Evolutionary conservation across 2,888 invertebrate genomes (phyloP), one percentile per base, ranked within the genome.

Genomic region (Hedychridium roseum): DNA sequence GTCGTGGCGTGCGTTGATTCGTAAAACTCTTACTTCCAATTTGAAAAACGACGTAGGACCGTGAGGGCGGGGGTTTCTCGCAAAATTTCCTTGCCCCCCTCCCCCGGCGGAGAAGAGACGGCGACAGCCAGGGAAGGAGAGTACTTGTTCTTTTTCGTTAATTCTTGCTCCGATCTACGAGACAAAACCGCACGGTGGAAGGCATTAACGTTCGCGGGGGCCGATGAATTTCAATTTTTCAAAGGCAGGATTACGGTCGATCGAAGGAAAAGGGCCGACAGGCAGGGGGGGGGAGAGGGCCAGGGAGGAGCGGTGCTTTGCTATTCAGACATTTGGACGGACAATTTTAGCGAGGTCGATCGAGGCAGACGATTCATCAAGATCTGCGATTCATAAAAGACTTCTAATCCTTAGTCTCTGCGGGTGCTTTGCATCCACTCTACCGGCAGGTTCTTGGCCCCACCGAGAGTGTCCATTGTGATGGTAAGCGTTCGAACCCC

Each of bases 291-390:
- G n/a, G 37, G 16, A 41, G 9, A 30, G 16, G 15, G 27, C 18
- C 21, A 30, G 47, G 39, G 45, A 38, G 41, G 43, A n/a, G n/a
- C n/a, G n/a, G n/a, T n/a, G n/a, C n/a, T n/a, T n/a, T n/a, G n/a
- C n/a, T n/a, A n/a, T n/a, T n/a, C n/a, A n/a, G n/a, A n/a, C n/a
- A n/a, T n/a, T n/a, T n/a, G n/a, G n/a, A n/a, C n/a, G n/a, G n/a
- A n/a, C n/a, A n/a, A n/a, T n/a, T n/a, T n/a, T n/a, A n/a, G n/a
- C n/a, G n/a, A n/a, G n/a, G n/a, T n/a, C n/a, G n/a, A n/a, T n/a
- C n/a, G n/a, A n/a, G n/a, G n/a, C n/a, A n/a, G n/a, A 57, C 69
- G 64, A 73, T 73, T 73, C 68, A 70, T 73, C 72, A 71, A 65
- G 72, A 70, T 72, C 63, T 66, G 57, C 47, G 64, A 69, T 64